These are phyloP conservation scores for chimpanzee (Pan troglodytes) DNA, from an alignment of 2,113 vertebrate species.

Conservation along the genomic window NHGRI_mPanTro3-v2.1_pri NC_072411.2:139085501-139086000, in stretches of 20 bases:
- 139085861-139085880: rapidly evolving
- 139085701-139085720: neutral
- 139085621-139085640: neutral
- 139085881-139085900: rapidly evolving
- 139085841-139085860: rapidly evolving
- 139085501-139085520: too few relatives aligned
- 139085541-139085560: neutral
- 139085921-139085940: neutral
- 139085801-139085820: rapidly evolving
- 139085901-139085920: rapidly evolving
- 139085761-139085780: rapidly evolving
- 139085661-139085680: neutral
- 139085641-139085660: neutral
- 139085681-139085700: neutral
- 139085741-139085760: neutral
- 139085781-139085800: too few relatives aligned
- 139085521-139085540: neutral
- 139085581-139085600: neutral
- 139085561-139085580: neutral
- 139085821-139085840: neutral
- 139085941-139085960: neutral
- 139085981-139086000: neutral
- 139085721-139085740: neutral
- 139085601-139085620: neutral
- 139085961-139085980: rapidly evolving